A percentile compares a stretch with the other conserved stretches of the same genome.
Conservation (phyloP, 2,888 invertebrate species). For the Drosophila meridiana region DNA sequence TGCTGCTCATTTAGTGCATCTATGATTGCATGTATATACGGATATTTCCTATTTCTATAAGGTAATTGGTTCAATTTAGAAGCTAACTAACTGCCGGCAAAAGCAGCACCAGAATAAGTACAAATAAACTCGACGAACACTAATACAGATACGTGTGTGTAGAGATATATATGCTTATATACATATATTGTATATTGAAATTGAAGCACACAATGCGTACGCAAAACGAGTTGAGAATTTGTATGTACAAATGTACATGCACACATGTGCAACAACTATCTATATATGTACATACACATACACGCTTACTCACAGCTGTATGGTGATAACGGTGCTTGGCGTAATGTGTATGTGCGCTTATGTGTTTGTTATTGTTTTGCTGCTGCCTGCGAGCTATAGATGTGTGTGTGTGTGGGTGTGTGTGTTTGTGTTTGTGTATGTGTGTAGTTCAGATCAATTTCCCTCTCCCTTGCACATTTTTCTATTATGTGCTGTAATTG, state of each 20-base stretch:
- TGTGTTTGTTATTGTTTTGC: conserved; percentile 3
- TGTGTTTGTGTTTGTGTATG: too few species aligned
- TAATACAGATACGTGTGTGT: not conserved
- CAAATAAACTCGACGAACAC: conserved; percentile 24
- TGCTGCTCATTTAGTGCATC: not conserved
- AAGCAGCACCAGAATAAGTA: conserved; percentile 11
- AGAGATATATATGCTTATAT: not conserved
- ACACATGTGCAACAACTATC: conserved; percentile 8
- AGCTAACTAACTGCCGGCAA: conserved; percentile 27
- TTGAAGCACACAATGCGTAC: conserved; percentile 32
- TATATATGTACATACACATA: conserved; percentile 6
- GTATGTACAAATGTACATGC: conserved; percentile 2
- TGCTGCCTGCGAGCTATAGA: not conserved
- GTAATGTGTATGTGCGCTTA: conserved; percentile 25
- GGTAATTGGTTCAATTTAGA: conserved; percentile 46
- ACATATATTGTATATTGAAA: conserved; percentile 9
- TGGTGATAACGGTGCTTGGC: conserved; percentile 60
- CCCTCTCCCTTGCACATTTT: not conserved
- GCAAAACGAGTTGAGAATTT: conserved; percentile 24
- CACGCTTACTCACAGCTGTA: conserved; percentile 42
- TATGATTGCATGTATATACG: conserved; percentile 53
- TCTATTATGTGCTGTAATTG: not conserved
- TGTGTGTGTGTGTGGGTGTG: too few species aligned
- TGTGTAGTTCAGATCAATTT: not conserved
- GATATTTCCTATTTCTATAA: conserved; percentile 26